These are phyloP conservation scores for Bicyclus anynana DNA, from an alignment of 1,140 invertebrate genomes.

Conservation along the genomic window DNA sequence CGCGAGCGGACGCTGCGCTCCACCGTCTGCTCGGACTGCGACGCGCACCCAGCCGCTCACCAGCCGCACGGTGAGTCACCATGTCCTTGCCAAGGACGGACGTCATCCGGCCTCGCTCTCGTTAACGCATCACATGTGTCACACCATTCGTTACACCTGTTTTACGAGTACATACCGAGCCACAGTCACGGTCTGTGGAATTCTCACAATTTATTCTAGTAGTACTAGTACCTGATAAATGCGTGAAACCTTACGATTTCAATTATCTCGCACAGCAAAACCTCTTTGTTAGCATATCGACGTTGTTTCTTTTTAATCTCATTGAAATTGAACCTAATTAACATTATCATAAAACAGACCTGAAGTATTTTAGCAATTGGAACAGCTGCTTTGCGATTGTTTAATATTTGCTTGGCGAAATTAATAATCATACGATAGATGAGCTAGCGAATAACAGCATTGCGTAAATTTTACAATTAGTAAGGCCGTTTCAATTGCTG, in stretches of 20 bases:
- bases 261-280: not conserved
- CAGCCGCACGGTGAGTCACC: constrained; percentile 83
- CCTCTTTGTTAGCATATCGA: not conserved
- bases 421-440: not conserved
- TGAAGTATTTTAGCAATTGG: not conserved
- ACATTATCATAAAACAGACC: not conserved
- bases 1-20: constrained; percentile 81
- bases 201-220: not conserved
- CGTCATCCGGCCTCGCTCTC: constrained; percentile 39
- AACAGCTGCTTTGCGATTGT: constrained; percentile 9
- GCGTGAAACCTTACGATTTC: not conserved
- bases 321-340: not conserved
- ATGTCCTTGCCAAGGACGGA: constrained; percentile 75
- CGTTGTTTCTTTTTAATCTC: not conserved
- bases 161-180: not conserved
- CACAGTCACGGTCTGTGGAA: not conserved
- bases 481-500: not conserved
- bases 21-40: constrained; percentile 78
- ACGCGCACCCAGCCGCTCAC: constrained; percentile 88
- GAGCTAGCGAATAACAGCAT: not conserved
- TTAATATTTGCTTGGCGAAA: constrained; percentile 12
- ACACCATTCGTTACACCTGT: not conserved
- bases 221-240: not conserved
- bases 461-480: not conserved
- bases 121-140: constrained; percentile 28